Conservation (phyloP, 2,888 invertebrate genomes). For the Tethea ocularis region DNA sequence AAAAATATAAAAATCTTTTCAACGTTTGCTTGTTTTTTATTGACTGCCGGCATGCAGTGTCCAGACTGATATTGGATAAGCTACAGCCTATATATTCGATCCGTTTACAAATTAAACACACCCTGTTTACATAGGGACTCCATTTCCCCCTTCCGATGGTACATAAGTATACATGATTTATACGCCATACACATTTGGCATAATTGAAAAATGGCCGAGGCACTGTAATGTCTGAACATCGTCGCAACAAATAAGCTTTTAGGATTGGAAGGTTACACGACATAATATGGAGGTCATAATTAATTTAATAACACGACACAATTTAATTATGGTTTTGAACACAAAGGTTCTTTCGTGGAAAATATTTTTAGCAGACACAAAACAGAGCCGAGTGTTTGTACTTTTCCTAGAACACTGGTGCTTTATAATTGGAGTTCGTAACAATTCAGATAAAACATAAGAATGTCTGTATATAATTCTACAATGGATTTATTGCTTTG, state of each 20-base stretch:
- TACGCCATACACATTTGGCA: slow-evolving; percentile 77
- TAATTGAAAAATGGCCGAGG: slow-evolving; percentile 80
- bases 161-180: slow-evolving; percentile 68
- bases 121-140: slow-evolving; percentile 43
- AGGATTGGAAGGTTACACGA: slow-evolving; percentile 12
- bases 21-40: slow-evolving; percentile 35
- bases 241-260: slow-evolving; percentile 66
- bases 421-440: background rate
- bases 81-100: slow-evolving; percentile 62
- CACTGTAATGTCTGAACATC: slow-evolving; percentile 54
- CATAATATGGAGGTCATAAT: slow-evolving; percentile 33
- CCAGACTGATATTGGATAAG: slow-evolving; percentile 56
- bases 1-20: slow-evolving; percentile 38
- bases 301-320: slow-evolving; percentile 15
- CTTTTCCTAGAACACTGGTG: background rate
- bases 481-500: background rate
- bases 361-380: background rate
- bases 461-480: background rate
- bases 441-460: background rate
- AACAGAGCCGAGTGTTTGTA: background rate
- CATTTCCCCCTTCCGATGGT: slow-evolving; percentile 35
- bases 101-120: slow-evolving; percentile 79
- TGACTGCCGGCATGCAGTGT: slow-evolving; percentile 44
- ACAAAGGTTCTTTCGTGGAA: background rate
- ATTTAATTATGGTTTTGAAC: slow-evolving; percentile 3